These are phyloP conservation scores for Apogon hyalosoma DNA, from an alignment of 2,797 vertebrate genomes.

Conservation along the genomic window DNA sequence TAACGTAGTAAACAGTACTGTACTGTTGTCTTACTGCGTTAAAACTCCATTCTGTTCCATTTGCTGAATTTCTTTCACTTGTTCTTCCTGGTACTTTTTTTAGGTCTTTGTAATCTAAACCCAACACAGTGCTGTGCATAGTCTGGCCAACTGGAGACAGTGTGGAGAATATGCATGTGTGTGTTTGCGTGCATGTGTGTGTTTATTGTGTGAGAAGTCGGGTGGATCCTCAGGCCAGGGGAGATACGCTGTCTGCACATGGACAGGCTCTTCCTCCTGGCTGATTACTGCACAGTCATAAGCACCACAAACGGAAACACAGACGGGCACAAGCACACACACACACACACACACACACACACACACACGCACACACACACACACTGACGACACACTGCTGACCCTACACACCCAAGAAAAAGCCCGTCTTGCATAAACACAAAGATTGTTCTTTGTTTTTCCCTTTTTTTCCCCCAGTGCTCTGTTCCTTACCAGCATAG, in stretches of 20 bases:
- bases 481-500: conserved; percentile 39
- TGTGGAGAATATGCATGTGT: background rate
- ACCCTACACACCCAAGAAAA: conserved; percentile 69
- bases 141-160: conserved; percentile 14
- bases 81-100: conserved; percentile 47
- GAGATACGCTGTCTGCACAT: conserved; percentile 76
- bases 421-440: conserved; percentile 69
- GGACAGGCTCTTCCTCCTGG: conserved; percentile 72
- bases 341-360: conserved; percentile 38
- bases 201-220: conserved; percentile 45
- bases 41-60: conserved; percentile 2
- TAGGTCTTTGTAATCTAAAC: conserved; percentile 40
- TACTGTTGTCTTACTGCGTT: conserved; percentile 32
- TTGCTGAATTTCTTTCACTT: conserved; percentile 14
- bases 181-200: conserved; percentile 17
- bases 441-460: conserved; percentile 73
- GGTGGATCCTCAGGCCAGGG: conserved; percentile 60
- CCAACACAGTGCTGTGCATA: conserved; percentile 43
- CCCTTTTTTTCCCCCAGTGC: conserved; percentile 45
- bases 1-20: conserved; percentile 41
- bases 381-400: conserved; percentile 56
- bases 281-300: conserved; percentile 75
- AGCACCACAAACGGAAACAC: conserved; percentile 65
- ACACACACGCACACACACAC: conserved; percentile 35
- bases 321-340: conserved; percentile 41